Evolutionary conservation across 2,113 vertebrate genomes (phyloP).

Genomic region (Charina bottae): DNA sequence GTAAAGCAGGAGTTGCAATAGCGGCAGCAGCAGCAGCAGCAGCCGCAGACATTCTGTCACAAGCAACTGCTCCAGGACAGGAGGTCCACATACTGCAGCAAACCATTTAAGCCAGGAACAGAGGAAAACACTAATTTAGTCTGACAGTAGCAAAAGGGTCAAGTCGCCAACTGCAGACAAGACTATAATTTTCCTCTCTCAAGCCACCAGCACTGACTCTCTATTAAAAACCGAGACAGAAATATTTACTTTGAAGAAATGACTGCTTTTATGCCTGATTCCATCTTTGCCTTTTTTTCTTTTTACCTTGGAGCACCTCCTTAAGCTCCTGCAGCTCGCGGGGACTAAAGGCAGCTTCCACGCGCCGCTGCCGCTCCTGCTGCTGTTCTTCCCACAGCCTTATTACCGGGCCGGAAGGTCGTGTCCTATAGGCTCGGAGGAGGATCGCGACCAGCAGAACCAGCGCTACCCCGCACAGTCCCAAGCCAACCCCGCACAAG

Average conservation of each 20-base stretch:
- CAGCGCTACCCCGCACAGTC: neutral
- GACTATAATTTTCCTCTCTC: constrained; percentile 14
- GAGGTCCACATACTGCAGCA: neutral
- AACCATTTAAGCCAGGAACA: neutral
- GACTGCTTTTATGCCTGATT: neutral
- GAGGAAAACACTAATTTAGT: neutral
- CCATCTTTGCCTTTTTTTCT: neutral
- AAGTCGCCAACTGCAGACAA: neutral
- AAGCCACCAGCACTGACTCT: neutral
- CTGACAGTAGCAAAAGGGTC: neutral
- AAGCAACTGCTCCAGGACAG: neutral
- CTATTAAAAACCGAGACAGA: neutral
- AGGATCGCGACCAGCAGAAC: constrained; percentile 37
- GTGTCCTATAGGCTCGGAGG: constrained; percentile 38
- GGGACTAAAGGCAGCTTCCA: constrained; percentile 37
- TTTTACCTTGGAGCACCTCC: constrained; percentile 73
- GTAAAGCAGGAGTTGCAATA: neutral
- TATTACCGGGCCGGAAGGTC: neutral
- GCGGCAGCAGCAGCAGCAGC: no score
- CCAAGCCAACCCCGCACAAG: neutral
- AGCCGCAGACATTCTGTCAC: neutral
- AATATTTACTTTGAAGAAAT: constrained; percentile 11
- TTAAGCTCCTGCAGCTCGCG: constrained; percentile 63
- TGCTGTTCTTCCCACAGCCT: constrained; percentile 9
- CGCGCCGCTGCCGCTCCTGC: neutral